Evolutionary conservation across 2,113 vertebrate species (phyloP).

Genomic region (Myotis davidii): DNA sequence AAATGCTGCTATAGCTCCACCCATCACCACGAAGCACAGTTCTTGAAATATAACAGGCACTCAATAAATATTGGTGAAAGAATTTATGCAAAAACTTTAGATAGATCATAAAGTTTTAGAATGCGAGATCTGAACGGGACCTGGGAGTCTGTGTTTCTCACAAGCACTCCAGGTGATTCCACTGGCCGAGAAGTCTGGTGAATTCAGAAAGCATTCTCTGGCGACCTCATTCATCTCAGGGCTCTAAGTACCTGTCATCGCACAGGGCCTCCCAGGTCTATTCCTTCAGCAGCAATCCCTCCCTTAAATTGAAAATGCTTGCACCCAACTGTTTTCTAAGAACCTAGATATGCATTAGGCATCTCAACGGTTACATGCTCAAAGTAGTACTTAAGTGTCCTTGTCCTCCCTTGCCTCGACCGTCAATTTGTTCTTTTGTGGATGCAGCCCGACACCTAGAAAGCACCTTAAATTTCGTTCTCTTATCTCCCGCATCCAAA

Average conservation of each 20-base stretch:
- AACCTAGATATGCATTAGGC: background rate
- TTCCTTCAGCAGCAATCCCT: background rate
- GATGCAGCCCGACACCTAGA: background rate
- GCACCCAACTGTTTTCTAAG: background rate
- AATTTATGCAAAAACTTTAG: background rate
- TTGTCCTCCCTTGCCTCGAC: background rate
- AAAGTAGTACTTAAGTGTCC: background rate
- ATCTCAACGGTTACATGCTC: background rate
- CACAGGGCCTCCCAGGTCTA: background rate
- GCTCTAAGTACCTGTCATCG: background rate
- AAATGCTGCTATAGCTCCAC: background rate
- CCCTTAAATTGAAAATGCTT: background rate
- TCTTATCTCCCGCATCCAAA: background rate
- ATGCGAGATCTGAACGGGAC: background rate
- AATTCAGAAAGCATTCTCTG: background rate
- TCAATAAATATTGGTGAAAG: background rate
- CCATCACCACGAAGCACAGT: background rate
- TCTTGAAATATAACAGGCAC: background rate
- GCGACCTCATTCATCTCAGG: background rate
- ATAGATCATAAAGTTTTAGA: background rate
- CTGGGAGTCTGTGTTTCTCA: background rate
- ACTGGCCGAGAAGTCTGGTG: background rate
- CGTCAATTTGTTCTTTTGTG: background rate
- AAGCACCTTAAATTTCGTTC: background rate
- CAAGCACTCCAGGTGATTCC: background rate